phyloP scores from a whole-genome alignment of 2,113 vertebrate species.

The Orthonyx spaldingii region DNA sequence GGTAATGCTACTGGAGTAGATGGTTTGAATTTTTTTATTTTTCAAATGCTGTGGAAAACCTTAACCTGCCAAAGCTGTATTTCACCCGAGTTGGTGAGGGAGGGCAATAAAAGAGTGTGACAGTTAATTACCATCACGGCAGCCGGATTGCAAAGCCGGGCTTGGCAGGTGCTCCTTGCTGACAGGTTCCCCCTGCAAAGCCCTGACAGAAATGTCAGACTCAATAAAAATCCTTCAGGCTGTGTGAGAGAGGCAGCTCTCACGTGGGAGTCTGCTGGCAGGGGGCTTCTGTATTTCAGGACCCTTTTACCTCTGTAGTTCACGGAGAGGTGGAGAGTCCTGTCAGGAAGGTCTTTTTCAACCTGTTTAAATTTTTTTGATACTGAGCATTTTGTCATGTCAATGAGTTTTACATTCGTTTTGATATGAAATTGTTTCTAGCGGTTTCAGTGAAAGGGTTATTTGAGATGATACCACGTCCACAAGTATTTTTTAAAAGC shows the following conservation, averaged over 20 bases:
- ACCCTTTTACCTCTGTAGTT: not conserved
- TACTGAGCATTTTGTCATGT: not conserved
- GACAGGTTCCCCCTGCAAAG: constrained; percentile 45
- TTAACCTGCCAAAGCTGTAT: not conserved
- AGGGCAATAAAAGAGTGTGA: constrained; percentile 44
- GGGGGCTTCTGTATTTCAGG: not conserved
- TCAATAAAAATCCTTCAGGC: constrained; percentile 53
- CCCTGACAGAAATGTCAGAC: constrained; percentile 41
- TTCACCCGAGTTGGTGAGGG: not conserved
- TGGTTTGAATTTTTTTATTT: not conserved
- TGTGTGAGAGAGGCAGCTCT: not conserved
- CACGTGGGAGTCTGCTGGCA: not conserved
- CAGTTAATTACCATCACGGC: constrained; percentile 7
- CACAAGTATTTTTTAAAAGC: not conserved
- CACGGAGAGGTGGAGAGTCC: not conserved
- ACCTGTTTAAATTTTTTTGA: not conserved
- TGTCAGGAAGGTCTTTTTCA: not conserved
- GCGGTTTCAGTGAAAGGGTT: not conserved
- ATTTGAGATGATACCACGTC: not conserved
- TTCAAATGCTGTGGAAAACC: not conserved
- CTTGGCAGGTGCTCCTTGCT: constrained; percentile 61
- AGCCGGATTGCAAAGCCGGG: not conserved
- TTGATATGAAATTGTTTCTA: not conserved
- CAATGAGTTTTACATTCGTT: constrained; percentile 20
- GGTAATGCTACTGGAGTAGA: not conserved